Percentiles rank a stretch among this genome's conserved stretches.
Conservation (phyloP, 2,888 invertebrate species). For the Holacanthella duospinosa region DNA sequence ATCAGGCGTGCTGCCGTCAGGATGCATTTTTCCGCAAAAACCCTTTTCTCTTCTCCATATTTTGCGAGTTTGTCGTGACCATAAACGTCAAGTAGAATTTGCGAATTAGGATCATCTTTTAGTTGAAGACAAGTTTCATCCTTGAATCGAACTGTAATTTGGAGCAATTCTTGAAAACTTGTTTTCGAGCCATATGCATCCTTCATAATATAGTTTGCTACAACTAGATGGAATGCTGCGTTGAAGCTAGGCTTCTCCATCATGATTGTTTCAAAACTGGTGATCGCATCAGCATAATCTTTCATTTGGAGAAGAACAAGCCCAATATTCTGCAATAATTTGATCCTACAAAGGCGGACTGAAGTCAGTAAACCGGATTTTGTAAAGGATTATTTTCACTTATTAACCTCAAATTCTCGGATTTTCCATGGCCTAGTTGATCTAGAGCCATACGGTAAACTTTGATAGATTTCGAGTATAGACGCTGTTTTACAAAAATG, state of each 20-base stretch:
- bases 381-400: neutral
- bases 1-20: neutral
- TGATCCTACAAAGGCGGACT: neutral
- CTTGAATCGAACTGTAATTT: neutral
- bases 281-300: neutral
- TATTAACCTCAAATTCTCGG: neutral
- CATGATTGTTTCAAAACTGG: neutral
- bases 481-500: neutral
- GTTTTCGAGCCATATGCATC: neutral
- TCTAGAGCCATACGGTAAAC: neutral
- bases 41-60: neutral
- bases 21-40: neutral
- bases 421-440: neutral
- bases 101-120: neutral
- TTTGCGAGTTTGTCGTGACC: neutral
- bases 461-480: neutral
- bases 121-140: neutral
- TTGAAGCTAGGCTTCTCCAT: neutral
- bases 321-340: neutral
- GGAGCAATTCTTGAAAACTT: neutral
- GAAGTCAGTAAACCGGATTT: too few species aligned
- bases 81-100: neutral
- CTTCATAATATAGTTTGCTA: neutral
- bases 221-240: neutral
- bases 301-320: neutral